These are phyloP conservation scores for Conus betulinus DNA, from an alignment of 1,140 invertebrate genomes.

Conservation along the genomic window DNA sequence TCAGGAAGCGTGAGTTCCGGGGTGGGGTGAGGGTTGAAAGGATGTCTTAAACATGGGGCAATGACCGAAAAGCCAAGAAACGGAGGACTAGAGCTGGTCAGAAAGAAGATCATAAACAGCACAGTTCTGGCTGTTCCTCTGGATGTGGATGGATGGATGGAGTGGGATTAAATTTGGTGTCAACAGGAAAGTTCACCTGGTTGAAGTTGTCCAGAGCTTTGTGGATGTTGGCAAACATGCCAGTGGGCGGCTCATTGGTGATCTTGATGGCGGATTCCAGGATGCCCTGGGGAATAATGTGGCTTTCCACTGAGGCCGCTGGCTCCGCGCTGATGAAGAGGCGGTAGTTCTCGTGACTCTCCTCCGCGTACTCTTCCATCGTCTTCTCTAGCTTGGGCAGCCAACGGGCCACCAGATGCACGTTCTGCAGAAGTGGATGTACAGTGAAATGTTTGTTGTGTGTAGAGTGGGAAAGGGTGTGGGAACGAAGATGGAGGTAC, in stretches of 20 bases:
- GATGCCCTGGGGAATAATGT: conserved; percentile 96
- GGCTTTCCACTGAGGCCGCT: conserved; percentile 86
- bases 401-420: conserved; percentile 97
- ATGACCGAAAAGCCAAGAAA: too few species aligned
- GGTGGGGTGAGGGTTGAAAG: too few species aligned
- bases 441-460: too few species aligned
- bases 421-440: conserved; percentile 83
- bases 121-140: too few species aligned
- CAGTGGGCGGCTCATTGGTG: conserved; percentile 97
- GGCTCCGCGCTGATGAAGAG: conserved; percentile 97
- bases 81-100: too few species aligned
- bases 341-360: conserved; percentile 87
- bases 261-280: conserved; percentile 97
- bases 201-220: conserved; percentile 96
- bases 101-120: too few species aligned
- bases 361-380: conserved; percentile 84
- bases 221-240: conserved; percentile 97
- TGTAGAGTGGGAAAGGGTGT: too few species aligned
- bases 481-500: too few species aligned
- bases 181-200: conserved; percentile 73
- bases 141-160: too few species aligned
- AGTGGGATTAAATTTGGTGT: too few species aligned
- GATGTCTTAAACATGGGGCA: too few species aligned
- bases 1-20: too few species aligned
- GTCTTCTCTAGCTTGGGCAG: conserved; percentile 94